These are phyloP conservation scores for Moxostoma hubbsi DNA, from an alignment of 2,797 vertebrate genomes.

Conservation along the genomic window DNA sequence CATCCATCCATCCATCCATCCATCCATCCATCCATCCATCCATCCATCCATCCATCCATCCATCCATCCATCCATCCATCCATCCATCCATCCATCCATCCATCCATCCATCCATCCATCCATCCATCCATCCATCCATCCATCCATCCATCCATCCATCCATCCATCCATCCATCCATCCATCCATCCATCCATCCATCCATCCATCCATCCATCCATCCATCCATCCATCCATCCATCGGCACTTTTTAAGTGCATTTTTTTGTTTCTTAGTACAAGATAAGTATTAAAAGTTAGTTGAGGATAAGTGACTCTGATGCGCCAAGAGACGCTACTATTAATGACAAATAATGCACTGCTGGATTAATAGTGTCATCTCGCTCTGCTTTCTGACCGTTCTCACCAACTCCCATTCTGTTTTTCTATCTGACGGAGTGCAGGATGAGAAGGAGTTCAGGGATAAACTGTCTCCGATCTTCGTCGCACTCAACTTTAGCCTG, in stretches of 20 bases:
- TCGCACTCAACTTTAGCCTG: conserved; percentile 88
- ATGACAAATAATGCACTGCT: conserved; percentile 10
- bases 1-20: too few species aligned
- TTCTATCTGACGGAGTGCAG: conserved; percentile 65
- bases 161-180: too few species aligned
- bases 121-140: too few species aligned
- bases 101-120: too few species aligned
- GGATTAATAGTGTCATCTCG: conserved; percentile 19
- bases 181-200: too few species aligned
- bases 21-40: too few species aligned
- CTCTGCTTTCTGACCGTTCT: conserved; percentile 30
- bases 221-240: too few species aligned
- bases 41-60: too few species aligned
- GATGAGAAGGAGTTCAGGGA: conserved; percentile 92
- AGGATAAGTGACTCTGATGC: background rate
- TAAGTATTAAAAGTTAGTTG: conserved; percentile 1
- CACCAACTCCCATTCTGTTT: conserved; percentile 19
- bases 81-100: too few species aligned
- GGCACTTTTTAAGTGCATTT: background rate
- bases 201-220: too few species aligned
- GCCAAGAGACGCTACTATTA: background rate
- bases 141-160: too few species aligned
- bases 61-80: too few species aligned
- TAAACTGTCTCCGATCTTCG: conserved; percentile 89
- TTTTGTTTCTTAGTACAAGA: background rate